These are phyloP conservation scores for Equus przewalskii DNA, from an alignment of 2,113 vertebrate genomes.

Conservation along the genomic window DNA sequence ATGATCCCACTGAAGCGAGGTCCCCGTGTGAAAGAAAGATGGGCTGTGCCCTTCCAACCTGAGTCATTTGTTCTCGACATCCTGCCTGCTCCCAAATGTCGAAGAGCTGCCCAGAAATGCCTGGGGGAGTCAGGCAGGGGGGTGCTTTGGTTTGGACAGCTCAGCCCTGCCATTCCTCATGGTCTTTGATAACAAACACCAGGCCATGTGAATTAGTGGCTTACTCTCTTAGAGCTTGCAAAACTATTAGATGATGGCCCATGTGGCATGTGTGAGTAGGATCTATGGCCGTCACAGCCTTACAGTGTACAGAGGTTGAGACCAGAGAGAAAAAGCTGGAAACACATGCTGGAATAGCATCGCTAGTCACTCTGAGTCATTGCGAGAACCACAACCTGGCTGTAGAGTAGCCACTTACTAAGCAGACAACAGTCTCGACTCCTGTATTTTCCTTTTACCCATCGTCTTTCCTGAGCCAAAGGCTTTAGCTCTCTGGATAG, in stretches of 20 bases:
- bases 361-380: background rate
- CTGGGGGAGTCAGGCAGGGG: background rate
- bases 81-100: background rate
- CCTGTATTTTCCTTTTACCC: background rate
- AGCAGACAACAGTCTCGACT: background rate
- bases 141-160: background rate
- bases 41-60: background rate
- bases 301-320: background rate
- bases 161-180: background rate
- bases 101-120: background rate
- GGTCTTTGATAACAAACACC: background rate
- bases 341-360: no score
- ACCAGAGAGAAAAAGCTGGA: background rate
- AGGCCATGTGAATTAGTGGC: background rate
- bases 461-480: background rate
- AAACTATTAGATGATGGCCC: background rate
- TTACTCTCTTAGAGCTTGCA: background rate
- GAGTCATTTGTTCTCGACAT: background rate
- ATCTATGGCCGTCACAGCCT: background rate
- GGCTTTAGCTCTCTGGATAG: background rate
- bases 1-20: background rate
- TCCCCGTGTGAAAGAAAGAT: background rate
- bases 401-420: background rate
- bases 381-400: fast-evolving
- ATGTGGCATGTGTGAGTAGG: background rate